These are phyloP conservation scores for Agrochola macilenta DNA, from an alignment of 2,888 invertebrate species.

Conservation along the genomic window DNA sequence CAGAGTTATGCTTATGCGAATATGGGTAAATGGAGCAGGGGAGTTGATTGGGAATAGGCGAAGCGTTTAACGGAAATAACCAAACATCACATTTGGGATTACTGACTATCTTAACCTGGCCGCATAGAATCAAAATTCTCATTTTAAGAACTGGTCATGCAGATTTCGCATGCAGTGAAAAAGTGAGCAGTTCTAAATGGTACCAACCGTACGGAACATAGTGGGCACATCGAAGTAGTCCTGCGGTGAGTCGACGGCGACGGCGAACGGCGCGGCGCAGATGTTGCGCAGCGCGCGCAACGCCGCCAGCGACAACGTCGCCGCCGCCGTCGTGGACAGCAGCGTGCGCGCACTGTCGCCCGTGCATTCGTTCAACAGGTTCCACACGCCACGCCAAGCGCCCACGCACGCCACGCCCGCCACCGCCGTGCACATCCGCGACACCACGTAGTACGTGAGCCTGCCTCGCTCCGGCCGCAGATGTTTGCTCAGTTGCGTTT, in stretches of 20 bases:
- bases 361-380: slow-evolving; percentile 93
- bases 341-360: slow-evolving; percentile 91
- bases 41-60: slow-evolving; percentile 42
- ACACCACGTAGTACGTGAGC: slow-evolving; percentile 92
- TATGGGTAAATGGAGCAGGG: slow-evolving; percentile 59
- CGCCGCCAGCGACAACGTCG: slow-evolving; percentile 92
- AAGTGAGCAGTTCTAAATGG: slow-evolving; percentile 22
- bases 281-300: slow-evolving; percentile 94
- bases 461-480: slow-evolving; percentile 93
- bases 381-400: slow-evolving; percentile 97
- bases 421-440: slow-evolving; percentile 93
- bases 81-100: slow-evolving; percentile 3
- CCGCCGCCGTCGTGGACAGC: slow-evolving; percentile 92
- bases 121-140: not conserved
- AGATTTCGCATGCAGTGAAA: not conserved
- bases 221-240: slow-evolving; percentile 96
- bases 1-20: slow-evolving; percentile 38
- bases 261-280: slow-evolving; percentile 95
- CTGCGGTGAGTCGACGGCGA: slow-evolving; percentile 93
- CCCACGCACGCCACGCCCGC: slow-evolving; percentile 96
- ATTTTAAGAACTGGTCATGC: not conserved
- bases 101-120: not conserved
- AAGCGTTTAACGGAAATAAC: slow-evolving; percentile 29
- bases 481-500: slow-evolving; percentile 90
- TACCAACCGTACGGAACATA: slow-evolving; percentile 96